Evolutionary conservation across 2,888 invertebrate genomes (phyloP).

Genomic region (Tiliacea citrago): DNA sequence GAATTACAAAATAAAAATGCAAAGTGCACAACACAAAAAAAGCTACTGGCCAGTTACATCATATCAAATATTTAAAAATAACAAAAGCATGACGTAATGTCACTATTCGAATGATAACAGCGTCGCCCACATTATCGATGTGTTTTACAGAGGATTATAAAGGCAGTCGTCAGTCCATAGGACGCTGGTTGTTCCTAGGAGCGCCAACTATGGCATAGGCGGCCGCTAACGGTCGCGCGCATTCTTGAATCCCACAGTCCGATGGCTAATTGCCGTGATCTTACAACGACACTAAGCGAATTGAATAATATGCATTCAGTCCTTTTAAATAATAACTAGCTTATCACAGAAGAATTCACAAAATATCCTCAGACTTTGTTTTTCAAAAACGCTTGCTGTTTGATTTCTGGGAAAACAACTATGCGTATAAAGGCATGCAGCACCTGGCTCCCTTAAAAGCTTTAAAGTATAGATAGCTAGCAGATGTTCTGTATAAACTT

Average conservation of each 20-base stretch:
- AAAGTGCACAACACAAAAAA: slow-evolving; percentile 7
- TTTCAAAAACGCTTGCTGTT: neutral
- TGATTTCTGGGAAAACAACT: neutral
- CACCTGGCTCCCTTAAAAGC: neutral
- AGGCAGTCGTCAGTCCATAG: slow-evolving; percentile 42
- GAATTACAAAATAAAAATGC: slow-evolving; percentile 5
- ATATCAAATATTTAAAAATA: slow-evolving; percentile 44
- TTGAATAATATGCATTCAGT: slow-evolving; percentile 45
- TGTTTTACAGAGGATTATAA: slow-evolving; percentile 39
- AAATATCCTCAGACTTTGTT: slow-evolving; percentile 16
- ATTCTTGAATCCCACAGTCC: slow-evolving; percentile 77
- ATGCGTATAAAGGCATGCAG: neutral
- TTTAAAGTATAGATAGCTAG: neutral
- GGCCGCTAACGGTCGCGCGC: slow-evolving; percentile 88
- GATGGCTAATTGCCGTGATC: slow-evolving; percentile 84
- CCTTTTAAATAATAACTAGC: slow-evolving; percentile 44
- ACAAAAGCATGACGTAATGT: slow-evolving; percentile 40
- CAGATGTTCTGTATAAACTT: slow-evolving; percentile 10
- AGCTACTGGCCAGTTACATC: slow-evolving; percentile 22
- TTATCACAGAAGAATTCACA: neutral
- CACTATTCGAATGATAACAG: slow-evolving; percentile 42
- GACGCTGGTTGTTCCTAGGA: slow-evolving; percentile 68
- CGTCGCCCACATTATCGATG: slow-evolving; percentile 50
- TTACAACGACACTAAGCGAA: slow-evolving; percentile 68
- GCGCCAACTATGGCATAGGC: slow-evolving; percentile 83